These are phyloP conservation scores for Corythornis madagascariensis DNA, from an alignment of 2,113 vertebrate genomes.

Conservation along the genomic window DNA sequence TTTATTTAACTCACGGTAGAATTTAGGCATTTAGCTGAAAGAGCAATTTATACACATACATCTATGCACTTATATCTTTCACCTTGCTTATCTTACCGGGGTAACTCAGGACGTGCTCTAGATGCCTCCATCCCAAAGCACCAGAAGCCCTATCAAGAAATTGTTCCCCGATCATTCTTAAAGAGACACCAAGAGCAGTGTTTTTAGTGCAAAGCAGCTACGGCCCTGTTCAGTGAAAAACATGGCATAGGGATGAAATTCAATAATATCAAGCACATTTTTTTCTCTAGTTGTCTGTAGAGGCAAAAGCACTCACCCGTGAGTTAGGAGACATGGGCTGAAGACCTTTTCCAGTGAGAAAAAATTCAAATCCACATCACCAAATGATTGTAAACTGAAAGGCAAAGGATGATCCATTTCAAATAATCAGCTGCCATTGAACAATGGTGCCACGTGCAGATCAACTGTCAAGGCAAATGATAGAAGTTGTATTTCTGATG, in stretches of 20 bases:
- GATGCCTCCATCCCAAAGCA: background rate
- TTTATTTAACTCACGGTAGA: background rate
- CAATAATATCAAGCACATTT: background rate
- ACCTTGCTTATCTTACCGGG: background rate
- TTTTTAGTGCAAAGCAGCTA: background rate
- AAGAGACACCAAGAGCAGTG: background rate
- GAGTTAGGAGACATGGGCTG: background rate
- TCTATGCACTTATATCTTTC: background rate
- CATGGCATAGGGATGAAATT: background rate
- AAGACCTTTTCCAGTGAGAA: background rate
- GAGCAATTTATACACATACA: background rate
- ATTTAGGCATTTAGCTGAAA: background rate
- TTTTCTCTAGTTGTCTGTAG: background rate
- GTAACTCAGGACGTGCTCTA: background rate
- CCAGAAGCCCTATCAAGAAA: background rate
- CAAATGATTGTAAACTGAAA: background rate
- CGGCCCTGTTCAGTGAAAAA: background rate
- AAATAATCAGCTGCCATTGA: background rate
- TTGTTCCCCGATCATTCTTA: background rate
- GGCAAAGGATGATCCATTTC: background rate
- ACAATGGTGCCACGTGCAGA: background rate
- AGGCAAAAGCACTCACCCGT: background rate
- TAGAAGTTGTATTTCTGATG: background rate
- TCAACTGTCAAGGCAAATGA: background rate
- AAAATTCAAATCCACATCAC: background rate